Evolutionary conservation across 2,888 invertebrate species (phyloP), one percentile per base, ranked within the genome.

Genomic region (Ctena decussata): DNA sequence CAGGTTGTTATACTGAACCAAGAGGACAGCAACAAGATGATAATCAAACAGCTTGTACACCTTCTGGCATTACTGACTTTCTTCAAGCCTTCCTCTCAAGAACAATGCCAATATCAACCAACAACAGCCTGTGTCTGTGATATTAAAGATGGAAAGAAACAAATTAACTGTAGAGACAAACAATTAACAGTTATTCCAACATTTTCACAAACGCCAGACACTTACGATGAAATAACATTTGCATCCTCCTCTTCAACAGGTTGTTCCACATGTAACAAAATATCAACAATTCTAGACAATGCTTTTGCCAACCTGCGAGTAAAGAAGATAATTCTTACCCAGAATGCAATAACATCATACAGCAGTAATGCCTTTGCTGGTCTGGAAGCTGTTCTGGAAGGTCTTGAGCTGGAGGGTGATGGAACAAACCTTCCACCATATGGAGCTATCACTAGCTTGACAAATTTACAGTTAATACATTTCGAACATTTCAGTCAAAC

Each of bases 301-400:
- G 98, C 98, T 93, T 98, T 99, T 96, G 98, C 98, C 94, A 98
- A 98, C 21, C 96, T 98, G 92, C 97, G 97, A 80, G 96, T 98
- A 90, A 97, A 97, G 92, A 98, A 98, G 95, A 98, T 96, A 75
- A 98, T 98, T 94, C 96, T 99, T 93, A 98, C 98, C 96, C 97
- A 97, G 72, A 99, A 98, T 96, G 97, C 97, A 89, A 97, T 99
- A 92, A 97, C 97, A 89, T 97, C 97, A 92, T 97, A 98, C 94
- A 97, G 98, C 0, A 98, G 98, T 93, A 97, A 98, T 94, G 98
- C 98, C 18, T 98, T 98, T 94, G 97, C 97, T 69, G 97, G 98
- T 0, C 96, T 98, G 85, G 98, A 98, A 94, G 97, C 97, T 81
- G 97, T 97, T 24, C 96, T 99, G 86, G 97, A 97, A 84, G 98